A percentile compares a stretch with the other conserved stretches of the same genome.
phyloP scores from a whole-genome alignment of 1,140 invertebrate species.

The Idris sp. region DNA sequence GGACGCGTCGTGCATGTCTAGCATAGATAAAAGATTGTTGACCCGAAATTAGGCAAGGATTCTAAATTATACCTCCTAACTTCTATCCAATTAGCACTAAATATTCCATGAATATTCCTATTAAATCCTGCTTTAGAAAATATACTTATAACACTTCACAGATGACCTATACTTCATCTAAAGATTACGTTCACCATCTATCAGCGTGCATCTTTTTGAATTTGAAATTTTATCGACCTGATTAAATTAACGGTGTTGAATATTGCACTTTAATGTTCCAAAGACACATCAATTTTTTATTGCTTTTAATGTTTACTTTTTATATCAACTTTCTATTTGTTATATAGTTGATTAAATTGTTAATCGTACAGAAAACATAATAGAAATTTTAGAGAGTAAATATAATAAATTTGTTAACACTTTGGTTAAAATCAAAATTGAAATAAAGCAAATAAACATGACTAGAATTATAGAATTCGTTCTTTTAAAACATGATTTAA shows the following conservation, averaged over 20 bases:
- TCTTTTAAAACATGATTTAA: too few species aligned
- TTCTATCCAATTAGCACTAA: constrained; percentile 56
- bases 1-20: constrained; percentile 54
- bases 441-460: too few species aligned
- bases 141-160: constrained; percentile 41
- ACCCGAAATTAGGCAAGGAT: constrained; percentile 33
- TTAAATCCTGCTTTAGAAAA: constrained; percentile 37
- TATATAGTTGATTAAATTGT: too few species aligned
- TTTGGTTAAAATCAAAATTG: too few species aligned
- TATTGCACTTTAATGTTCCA: background rate
- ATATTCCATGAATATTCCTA: constrained; percentile 57
- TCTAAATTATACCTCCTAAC: constrained; percentile 52
- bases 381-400: too few species aligned
- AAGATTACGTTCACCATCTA: constrained; percentile 23
- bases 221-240: constrained; percentile 35
- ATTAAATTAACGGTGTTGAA: background rate
- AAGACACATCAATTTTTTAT: constrained; percentile 7
- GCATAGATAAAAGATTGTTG: constrained; percentile 55
- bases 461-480: too few species aligned
- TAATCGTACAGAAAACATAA: too few species aligned
- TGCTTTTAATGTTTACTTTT: too few species aligned
- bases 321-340: too few species aligned
- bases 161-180: constrained; percentile 1
- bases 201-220: constrained; percentile 17
- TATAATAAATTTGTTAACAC: too few species aligned